Percentiles rank a stretch among this genome's conserved stretches.
These are phyloP conservation scores for Eptatretus burgeri DNA, from an alignment of 2,113 vertebrate genomes.

Conservation along the genomic window DNA sequence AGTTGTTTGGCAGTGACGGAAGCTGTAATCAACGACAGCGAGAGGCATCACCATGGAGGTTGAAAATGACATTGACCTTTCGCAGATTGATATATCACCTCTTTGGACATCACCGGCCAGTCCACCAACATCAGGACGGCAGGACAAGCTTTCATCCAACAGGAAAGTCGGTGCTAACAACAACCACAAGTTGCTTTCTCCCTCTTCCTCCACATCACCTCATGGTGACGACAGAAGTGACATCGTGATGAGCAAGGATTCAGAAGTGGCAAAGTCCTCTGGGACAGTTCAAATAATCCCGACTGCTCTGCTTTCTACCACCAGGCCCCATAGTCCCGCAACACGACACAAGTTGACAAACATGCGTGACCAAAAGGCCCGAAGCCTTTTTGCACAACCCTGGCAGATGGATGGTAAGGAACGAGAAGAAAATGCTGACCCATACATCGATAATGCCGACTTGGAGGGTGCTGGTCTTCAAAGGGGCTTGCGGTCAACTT, in stretches of 20 bases:
- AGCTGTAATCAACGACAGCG: too few relatives aligned
- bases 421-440: slow-evolving; percentile 7
- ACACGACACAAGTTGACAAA: slow-evolving; percentile 16
- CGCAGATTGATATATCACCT: slow-evolving; percentile 1
- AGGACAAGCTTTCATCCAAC: too few relatives aligned
- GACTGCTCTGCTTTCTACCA: slow-evolving; percentile 20
- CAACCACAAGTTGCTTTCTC: neutral
- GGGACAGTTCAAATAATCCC: slow-evolving; percentile 72
- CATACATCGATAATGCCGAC: slow-evolving; percentile 21
- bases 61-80: neutral
- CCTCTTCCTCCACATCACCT: neutral
- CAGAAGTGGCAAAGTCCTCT: slow-evolving; percentile 34
- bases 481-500: slow-evolving; percentile 51
- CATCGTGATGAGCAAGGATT: slow-evolving; percentile 39
- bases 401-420: slow-evolving; percentile 21
- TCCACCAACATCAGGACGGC: neutral
- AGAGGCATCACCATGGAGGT: neutral
- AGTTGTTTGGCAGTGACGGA: too few relatives aligned
- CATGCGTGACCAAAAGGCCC: slow-evolving; percentile 21
- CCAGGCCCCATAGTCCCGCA: slow-evolving; percentile 12
- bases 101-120: neutral
- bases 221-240: neutral
- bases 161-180: too few relatives aligned
- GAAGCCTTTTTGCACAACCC: slow-evolving; percentile 34
- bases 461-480: slow-evolving; percentile 26